Evolutionary conservation across 2,113 vertebrate species (phyloP), one percentile per base, ranked within the genome.

Genomic region (Casuarius casuarius): DNA sequence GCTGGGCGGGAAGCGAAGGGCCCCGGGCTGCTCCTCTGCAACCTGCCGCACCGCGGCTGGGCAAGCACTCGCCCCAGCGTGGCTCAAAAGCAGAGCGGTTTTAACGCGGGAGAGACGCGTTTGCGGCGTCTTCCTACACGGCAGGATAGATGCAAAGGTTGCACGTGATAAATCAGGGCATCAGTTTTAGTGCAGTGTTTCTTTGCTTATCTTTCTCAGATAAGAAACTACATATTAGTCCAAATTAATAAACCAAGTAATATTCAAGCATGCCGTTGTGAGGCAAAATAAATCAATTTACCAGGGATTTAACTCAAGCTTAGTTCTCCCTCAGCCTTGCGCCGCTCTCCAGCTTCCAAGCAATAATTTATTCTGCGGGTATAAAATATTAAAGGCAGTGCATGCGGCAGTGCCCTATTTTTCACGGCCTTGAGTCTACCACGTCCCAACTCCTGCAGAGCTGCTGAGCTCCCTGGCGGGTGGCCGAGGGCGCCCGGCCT

Each of bases 351-450:
- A 40, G 17, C 67, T 79, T 62, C n/a, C 49, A n/a, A 87, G 89
- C 56, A 84, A 90, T 75, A 76, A 92, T 66, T 94, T 77, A 75
- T 80, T 21, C 17, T 35, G 4, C 6, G 56, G 26, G 2, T 38
- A 87, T 90, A 18, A 95, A 94, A 95, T 80, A 95, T 84, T 87
- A 59, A 92, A 92, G 22, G 14, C 29, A 26, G 61, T 3, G 33
- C 85, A 48, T 54, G 89, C 66, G 48, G 80, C 89, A 52, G n/a
- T 19, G 61, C 78, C 54, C 81, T 70, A 12, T 52, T 77, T 93
- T 63, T 49, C 29, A 31, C 38, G 68, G 13, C 19, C 51, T 33
- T 7, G 42, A 31, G 14, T 1, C 5, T 5, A 4, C 56, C 49
- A 3, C 75, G 54, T 29, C 66, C 54, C 10, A 29, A 48, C 35